Percentiles rank a stretch among this genome's conserved stretches.
phyloP scores from a whole-genome alignment of 2,797 vertebrate species.

The Sebastes reedi region DNA sequence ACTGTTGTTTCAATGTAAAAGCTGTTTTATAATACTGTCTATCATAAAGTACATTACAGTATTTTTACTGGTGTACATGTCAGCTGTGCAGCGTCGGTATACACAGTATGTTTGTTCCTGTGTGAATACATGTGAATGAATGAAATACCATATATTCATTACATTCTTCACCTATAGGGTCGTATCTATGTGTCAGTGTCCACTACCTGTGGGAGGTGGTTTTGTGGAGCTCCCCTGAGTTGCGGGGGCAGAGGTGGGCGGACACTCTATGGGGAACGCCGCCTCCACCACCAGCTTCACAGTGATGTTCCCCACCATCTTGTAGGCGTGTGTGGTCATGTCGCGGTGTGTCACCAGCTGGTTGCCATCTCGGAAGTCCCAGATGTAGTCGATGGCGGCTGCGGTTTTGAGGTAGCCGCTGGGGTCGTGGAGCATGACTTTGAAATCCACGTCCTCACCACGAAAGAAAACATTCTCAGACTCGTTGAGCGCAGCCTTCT shows the following conservation, averaged over 20 bases:
- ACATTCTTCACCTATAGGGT: not conserved
- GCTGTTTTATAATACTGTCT: not conserved
- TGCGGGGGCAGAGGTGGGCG: constrained; percentile 61
- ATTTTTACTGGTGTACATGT: not conserved
- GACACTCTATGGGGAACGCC: constrained; percentile 85
- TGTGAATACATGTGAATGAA: not conserved
- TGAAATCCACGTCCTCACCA: constrained; percentile 86
- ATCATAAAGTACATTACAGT: not conserved
- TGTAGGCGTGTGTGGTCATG: constrained; percentile 81
- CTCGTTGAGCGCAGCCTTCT: constrained; percentile 87
- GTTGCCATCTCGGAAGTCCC: constrained; percentile 92
- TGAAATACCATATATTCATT: not conserved
- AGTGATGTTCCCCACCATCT: constrained; percentile 82
- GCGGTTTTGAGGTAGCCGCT: constrained; percentile 90
- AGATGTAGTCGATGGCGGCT: constrained; percentile 86
- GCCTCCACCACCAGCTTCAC: constrained; percentile 90
- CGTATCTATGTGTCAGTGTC: not conserved
- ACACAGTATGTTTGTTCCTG: not conserved
- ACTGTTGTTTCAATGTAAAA: not conserved
- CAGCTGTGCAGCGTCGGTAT: not conserved
- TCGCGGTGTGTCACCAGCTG: constrained; percentile 85
- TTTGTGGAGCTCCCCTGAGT: constrained; percentile 51
- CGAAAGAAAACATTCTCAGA: constrained; percentile 88
- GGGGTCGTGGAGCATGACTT: constrained; percentile 90
- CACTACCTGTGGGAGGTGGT: constrained; percentile 64